Base-by-base conservation (phyloP, 2,113 vertebrate species). In the Colossoma macropomum region DNA sequence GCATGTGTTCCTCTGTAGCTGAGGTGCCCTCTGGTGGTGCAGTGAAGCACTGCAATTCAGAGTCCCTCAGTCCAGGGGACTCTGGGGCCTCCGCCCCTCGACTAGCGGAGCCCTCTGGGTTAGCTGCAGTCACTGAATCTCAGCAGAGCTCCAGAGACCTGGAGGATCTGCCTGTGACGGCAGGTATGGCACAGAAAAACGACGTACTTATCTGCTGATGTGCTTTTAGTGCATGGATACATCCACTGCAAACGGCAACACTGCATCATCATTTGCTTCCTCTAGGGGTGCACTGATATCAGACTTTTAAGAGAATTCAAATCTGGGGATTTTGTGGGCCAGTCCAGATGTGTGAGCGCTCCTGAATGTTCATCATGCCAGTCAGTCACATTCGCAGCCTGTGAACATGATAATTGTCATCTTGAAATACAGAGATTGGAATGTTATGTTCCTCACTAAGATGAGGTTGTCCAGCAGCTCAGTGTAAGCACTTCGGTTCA, bases 1-100 rank as follows among this genome's bases (percentile, higher is more conserved):
- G 23, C 62, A 16, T 77, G 30, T 89, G 80, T 89, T 85, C 77
- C 71, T 82, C 82, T 89, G 85, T 96, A 92, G 93, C 90, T 92
- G 21, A 95, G 95, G 94, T 94, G 88, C 91, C 95, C 92, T 80
- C 94, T 93, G 91, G 95, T 91, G 92, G 89, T 93, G 85, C 70
- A 66, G 95, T 93, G 89, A 94, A 93, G 92, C 93, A 92, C 94
- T 93, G 91, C 93, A 90, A 93, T 91, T 92, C 90, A 89, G 92
- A 94, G 77, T 90, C 92, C 91, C 86, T 91, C 86, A 19, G 52
- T 74, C 85, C 91, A 85, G 19, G 56, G 73, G 80, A 75, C 86
- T 75, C 66, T 41, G 56, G 84, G 71, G 72, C 45, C 70, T 41
- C 80, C 45, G 3, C 68, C 1, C 25, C 23, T 6, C 79, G 86